These are phyloP conservation scores for Lutjanus argentimaculatus DNA, from an alignment of 2,797 vertebrate species.

Conservation along the genomic window DNA sequence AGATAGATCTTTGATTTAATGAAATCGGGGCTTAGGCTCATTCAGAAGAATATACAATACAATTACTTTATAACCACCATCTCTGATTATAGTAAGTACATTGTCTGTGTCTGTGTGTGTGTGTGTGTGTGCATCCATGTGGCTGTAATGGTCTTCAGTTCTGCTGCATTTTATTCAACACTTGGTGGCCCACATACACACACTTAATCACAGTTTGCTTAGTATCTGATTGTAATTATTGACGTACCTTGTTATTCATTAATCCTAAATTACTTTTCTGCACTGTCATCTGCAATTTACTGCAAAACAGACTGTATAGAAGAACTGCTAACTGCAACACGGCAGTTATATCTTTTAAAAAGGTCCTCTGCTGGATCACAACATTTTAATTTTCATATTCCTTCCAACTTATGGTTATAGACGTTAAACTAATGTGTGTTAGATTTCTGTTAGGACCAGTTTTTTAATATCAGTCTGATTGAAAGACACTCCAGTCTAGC, in stretches of 20 bases:
- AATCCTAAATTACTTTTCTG: conserved; percentile 47
- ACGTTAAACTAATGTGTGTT: conserved; percentile 18
- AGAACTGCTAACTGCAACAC: conserved; percentile 26
- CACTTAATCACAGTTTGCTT: conserved; percentile 55
- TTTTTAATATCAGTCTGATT: conserved; percentile 39
- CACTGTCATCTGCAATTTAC: conserved; percentile 35
- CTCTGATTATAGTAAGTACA: conserved; percentile 60
- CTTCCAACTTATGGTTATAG: conserved; percentile 20
- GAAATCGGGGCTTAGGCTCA: conserved; percentile 75
- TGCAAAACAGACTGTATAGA: conserved; percentile 21
- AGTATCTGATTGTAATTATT: conserved; percentile 59
- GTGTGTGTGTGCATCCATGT: background rate
- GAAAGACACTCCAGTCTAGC: conserved; percentile 32
- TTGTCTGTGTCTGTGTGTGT: conserved; percentile 32
- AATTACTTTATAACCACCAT: conserved; percentile 74
- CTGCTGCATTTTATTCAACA: conserved; percentile 39
- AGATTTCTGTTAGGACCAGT: background rate
- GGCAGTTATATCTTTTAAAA: conserved; percentile 15
- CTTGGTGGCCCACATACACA: conserved; percentile 43
- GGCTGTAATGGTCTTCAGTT: conserved; percentile 11
- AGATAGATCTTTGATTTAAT: conserved; percentile 85
- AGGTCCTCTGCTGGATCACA: conserved; percentile 3
- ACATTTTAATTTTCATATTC: conserved; percentile 17
- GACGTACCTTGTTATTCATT: conserved; percentile 47
- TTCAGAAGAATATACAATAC: conserved; percentile 72